Conservation (phyloP, 2,113 vertebrate genomes). For the Heterochromis multidens region DNA sequence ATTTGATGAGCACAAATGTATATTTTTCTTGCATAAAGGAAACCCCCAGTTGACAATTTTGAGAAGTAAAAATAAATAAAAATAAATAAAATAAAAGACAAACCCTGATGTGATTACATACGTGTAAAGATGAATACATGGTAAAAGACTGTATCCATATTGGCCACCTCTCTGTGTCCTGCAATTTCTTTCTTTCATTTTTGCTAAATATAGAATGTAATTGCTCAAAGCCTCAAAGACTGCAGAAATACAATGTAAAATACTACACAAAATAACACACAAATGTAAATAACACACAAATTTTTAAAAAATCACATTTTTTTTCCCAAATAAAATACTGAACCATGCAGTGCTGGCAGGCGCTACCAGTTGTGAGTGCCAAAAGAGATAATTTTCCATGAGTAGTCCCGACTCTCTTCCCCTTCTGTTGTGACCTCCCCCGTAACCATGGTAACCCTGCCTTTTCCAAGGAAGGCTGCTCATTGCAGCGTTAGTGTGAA, state of each 20-base stretch:
- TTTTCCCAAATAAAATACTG: neutral
- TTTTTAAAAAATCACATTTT: neutral
- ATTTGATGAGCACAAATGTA: no score
- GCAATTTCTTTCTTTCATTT: neutral
- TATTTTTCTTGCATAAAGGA: no score
- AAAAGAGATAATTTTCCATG: constrained; percentile 48
- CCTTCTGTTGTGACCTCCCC: constrained; percentile 46
- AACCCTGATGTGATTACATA: rapidly evolving
- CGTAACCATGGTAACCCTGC: constrained; percentile 64
- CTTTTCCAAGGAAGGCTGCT: constrained; percentile 34
- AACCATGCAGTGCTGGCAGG: neutral
- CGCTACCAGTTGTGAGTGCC: neutral
- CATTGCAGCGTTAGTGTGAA: constrained; percentile 10
- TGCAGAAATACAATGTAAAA: neutral
- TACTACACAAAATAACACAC: neutral
- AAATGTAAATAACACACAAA: neutral
- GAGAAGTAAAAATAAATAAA: neutral
- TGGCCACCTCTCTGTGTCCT: neutral
- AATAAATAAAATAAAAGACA: neutral
- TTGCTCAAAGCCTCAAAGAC: neutral
- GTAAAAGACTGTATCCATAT: neutral
- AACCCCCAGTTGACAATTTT: rapidly evolving
- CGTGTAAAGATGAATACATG: neutral
- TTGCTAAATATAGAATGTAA: neutral
- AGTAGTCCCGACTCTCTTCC: constrained; percentile 41